Conservation (phyloP, 2,797 vertebrate species). For the Antrozous pallidus region DNA sequence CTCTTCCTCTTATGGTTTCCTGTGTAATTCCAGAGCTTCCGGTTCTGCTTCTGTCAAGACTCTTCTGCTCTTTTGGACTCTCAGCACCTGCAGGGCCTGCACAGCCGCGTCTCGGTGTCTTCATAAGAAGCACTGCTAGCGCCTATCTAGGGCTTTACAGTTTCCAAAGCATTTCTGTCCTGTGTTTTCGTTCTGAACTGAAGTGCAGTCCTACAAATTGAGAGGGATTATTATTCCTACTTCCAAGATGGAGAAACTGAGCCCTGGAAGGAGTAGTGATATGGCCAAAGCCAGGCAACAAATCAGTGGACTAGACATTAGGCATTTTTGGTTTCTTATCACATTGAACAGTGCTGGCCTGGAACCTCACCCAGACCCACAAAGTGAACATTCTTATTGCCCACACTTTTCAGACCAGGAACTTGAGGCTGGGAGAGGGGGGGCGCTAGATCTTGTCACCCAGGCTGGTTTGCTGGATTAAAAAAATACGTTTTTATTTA, state of each 20-base stretch:
- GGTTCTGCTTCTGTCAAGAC: not conserved
- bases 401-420: too few species aligned
- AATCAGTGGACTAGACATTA: not conserved
- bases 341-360: too few species aligned
- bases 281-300: not conserved
- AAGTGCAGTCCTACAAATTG: not conserved
- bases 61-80: not conserved
- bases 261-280: not conserved
- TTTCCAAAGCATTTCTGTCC: not conserved
- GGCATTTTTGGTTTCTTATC: not conserved
- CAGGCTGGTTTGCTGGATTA: too few species aligned
- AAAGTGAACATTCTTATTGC: too few species aligned
- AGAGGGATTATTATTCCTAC: not conserved
- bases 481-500: too few species aligned
- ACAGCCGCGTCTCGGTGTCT: not conserved
- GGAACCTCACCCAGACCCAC: too few species aligned
- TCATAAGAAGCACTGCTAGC: not conserved
- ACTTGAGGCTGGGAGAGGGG: too few species aligned
- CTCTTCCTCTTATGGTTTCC: not conserved
- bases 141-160: not conserved
- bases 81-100: not conserved
- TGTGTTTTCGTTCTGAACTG: not conserved
- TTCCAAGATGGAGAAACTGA: not conserved
- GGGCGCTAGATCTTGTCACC: too few species aligned
- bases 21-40: not conserved